Base-by-base conservation (phyloP, 2,113 vertebrate species). In the Bubo scandiacus region DNA sequence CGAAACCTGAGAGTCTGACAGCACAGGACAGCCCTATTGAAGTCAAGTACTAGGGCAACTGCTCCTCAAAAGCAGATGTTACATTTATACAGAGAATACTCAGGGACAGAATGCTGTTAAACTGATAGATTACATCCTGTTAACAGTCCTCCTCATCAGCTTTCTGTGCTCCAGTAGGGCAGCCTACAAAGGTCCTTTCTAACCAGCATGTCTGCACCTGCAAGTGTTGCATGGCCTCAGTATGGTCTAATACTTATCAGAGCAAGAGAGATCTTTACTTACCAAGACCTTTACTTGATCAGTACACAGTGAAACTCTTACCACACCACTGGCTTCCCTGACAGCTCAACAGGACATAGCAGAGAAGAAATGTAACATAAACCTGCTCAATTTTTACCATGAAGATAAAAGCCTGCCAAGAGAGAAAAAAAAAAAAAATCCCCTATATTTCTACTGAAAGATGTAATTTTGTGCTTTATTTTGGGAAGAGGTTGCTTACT, bases 131-230 rank as follows among this genome's bases (percentile, higher is more conserved):
- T 47, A 3, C 6, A n/a, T 19, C 22, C 29, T 65, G 30, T 55
- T 63, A 57, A 34, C 21, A 52, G 47, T 30, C 9, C 25, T 59
- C 22, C 54, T 54, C 5, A 9, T 21, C n/a, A 67, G n/a, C 29
- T 42, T 55, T 38, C 47, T 15, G 22, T 19, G 21, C 30, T 22
- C 18, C 5, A 3, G 32, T 15, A 73, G 47, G 45, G 4, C 38
- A 89, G 21, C 9, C 73, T 14, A 4, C 18, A 13, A 3, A 80
- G 40, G 13, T n/a, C n/a, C 32, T 70, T 86, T 26, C 20, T 11
- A 63, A 16, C 22, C 8, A 4, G 6, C 11, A 0, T 0, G 2
- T 15, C 32, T 74, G 43, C 29, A 85, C 54, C 26, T 57, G 27
- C 58, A 45, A 19, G 27, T 47, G 34, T 47, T 67, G 38, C 12